Evolutionary conservation across 1,140 invertebrate genomes (phyloP).

Genomic region (Dendroctonus ponderosae): DNA sequence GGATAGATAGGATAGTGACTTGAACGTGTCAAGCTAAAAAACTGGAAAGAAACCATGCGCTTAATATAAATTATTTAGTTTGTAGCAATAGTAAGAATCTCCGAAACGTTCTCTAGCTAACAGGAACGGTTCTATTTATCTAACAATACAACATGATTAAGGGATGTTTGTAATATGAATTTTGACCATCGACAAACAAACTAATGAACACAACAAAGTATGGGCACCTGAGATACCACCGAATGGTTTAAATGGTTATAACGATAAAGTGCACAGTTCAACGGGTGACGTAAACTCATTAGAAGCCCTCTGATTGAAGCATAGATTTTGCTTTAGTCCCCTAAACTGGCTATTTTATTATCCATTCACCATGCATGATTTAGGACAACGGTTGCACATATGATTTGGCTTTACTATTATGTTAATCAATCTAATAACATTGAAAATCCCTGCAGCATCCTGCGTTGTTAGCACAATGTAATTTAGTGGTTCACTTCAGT

Average conservation of each 20-base stretch:
- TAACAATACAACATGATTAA: not conserved
- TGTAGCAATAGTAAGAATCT: no score
- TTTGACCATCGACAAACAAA: not conserved
- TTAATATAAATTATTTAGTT: no score
- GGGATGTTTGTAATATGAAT: not conserved
- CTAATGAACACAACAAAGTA: slow-evolving; percentile 7
- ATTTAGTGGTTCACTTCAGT: no score
- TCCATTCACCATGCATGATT: slow-evolving; percentile 22
- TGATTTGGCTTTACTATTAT: slow-evolving; percentile 12
- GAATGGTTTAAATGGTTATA: slow-evolving; percentile 13
- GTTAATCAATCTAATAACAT: not conserved
- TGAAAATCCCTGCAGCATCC: no score
- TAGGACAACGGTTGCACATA: slow-evolving; percentile 9
- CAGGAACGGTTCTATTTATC: no score
- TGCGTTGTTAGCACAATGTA: no score
- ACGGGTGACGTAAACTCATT: slow-evolving; percentile 22
- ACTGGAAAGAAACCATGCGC: no score
- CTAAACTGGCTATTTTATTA: slow-evolving; percentile 26
- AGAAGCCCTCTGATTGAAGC: slow-evolving; percentile 17
- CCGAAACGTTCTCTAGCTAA: no score
- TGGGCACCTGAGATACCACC: slow-evolving; percentile 3
- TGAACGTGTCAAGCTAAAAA: not conserved
- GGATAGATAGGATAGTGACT: not conserved
- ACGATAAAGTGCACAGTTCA: slow-evolving; percentile 20
- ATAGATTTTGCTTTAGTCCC: slow-evolving; percentile 22